Evolutionary conservation across 2,888 invertebrate species (phyloP).

Genomic region (Mythimna loreyi): DNA sequence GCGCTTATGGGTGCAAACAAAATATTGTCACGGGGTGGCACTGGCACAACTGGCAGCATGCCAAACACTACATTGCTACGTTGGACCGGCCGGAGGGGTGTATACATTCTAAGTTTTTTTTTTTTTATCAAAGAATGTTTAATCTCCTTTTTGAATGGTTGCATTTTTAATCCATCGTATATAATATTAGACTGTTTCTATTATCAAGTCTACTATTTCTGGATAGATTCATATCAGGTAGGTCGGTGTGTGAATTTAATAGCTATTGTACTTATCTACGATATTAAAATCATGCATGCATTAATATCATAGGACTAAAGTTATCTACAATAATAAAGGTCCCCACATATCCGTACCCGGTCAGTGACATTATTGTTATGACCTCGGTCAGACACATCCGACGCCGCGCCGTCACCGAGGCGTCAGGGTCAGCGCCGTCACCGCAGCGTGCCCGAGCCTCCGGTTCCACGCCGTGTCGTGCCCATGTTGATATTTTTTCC

Average conservation of each 20-base stretch:
- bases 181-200: neutral
- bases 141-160: constrained; percentile 1
- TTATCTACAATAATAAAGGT: too few species aligned
- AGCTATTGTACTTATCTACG: neutral
- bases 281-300: neutral
- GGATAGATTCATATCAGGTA: neutral
- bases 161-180: neutral
- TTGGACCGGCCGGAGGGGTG: neutral
- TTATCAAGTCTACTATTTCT: neutral
- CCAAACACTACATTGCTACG: constrained; percentile 1
- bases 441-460: too few species aligned
- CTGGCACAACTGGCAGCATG: constrained; percentile 9
- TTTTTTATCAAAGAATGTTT: neutral
- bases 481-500: too few species aligned
- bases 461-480: too few species aligned
- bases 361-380: too few species aligned
- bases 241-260: neutral
- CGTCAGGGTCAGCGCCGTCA: too few species aligned
- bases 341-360: too few species aligned
- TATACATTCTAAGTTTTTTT: too few species aligned
- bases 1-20: constrained; percentile 1
- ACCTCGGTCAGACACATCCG: too few species aligned
- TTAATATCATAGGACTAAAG: too few species aligned
- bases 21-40: constrained; percentile 5
- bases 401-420: too few species aligned